A percentile compares a stretch with the other conserved stretches of the same genome.
These are phyloP conservation scores for Petrolisthes manimaculis DNA, from an alignment of 2,888 invertebrate species.

Conservation along the genomic window DNA sequence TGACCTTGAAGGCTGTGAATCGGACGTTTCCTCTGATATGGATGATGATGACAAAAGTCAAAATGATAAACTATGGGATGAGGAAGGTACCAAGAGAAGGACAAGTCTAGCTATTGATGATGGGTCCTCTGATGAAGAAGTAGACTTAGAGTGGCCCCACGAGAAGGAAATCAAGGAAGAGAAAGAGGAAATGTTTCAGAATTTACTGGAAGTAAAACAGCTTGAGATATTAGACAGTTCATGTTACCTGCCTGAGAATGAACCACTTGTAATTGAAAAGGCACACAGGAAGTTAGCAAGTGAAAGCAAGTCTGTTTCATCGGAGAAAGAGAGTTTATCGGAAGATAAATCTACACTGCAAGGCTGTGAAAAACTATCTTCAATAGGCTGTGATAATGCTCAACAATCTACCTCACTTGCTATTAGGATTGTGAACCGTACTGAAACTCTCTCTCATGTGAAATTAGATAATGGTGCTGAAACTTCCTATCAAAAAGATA, in stretches of 20 bases:
- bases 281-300: constrained; percentile 67
- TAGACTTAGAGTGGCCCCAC: constrained; percentile 55
- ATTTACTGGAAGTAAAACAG: constrained; percentile 70
- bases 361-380: constrained; percentile 56
- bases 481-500: constrained; percentile 26
- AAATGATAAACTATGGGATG: constrained; percentile 65
- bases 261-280: constrained; percentile 68
- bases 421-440: constrained; percentile 50
- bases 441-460: constrained; percentile 41
- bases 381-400: constrained; percentile 60
- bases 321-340: constrained; percentile 44
- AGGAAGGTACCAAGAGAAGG: constrained; percentile 51
- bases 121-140: constrained; percentile 62
- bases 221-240: constrained; percentile 69
- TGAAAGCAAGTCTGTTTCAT: constrained; percentile 45
- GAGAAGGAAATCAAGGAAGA: constrained; percentile 38
- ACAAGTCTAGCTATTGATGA: constrained; percentile 70
- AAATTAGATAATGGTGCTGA: constrained; percentile 35
- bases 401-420: constrained; percentile 58
- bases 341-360: constrained; percentile 40
- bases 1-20: constrained; percentile 74
- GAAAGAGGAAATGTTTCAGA: constrained; percentile 62
- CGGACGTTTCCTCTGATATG: constrained; percentile 66
- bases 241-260: constrained; percentile 68
- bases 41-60: constrained; percentile 57